phyloP scores from a whole-genome alignment of 2,888 invertebrate genomes.

The Thelaira solivaga region DNA sequence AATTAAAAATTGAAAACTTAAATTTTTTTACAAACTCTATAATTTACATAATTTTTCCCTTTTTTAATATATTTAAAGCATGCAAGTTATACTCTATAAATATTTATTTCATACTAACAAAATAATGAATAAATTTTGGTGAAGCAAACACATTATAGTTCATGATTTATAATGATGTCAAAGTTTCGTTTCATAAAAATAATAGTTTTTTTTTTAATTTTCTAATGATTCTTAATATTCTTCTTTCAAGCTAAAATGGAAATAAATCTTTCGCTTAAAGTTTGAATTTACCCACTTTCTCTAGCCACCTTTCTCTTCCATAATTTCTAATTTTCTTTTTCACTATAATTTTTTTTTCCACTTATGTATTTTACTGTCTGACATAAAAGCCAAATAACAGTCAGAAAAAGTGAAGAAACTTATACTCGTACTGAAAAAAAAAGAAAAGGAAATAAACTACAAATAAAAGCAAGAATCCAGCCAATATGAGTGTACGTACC shows the following conservation, averaged over 20 bases:
- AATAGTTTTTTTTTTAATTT: background rate
- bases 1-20: no score
- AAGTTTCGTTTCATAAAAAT: background rate
- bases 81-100: no score
- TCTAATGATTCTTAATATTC: background rate
- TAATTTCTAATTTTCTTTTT: background rate
- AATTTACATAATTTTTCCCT: no score
- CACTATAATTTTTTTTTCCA: background rate
- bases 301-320: background rate
- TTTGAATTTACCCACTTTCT: slow-evolving; percentile 23
- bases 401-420: slow-evolving; percentile 22
- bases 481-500: no score
- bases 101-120: no score
- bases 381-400: slow-evolving; percentile 42
- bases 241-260: no score
- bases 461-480: slow-evolving; percentile 9
- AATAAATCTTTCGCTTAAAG: background rate
- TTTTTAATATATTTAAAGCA: no score
- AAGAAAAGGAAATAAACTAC: background rate
- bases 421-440: no score
- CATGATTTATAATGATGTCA: background rate
- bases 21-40: no score
- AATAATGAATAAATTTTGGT: background rate
- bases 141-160: background rate
- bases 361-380: slow-evolving; percentile 28